These are phyloP conservation scores for Smittia sp. DNA, from an alignment of 2,888 invertebrate genomes.

Conservation along the genomic window DNA sequence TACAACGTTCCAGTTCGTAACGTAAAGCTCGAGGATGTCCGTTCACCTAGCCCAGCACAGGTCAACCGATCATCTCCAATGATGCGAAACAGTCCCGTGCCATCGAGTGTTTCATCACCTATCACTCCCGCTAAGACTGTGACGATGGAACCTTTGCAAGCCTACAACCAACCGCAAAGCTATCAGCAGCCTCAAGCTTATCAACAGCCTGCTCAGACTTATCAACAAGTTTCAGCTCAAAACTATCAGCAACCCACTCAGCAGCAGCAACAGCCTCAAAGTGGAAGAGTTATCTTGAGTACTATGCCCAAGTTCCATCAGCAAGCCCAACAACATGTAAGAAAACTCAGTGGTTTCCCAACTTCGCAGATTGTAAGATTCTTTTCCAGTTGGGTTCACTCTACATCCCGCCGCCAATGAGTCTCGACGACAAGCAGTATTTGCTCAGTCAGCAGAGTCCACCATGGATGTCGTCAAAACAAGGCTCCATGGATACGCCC, in stretches of 20 bases:
- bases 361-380: conserved; percentile 43
- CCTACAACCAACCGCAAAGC: conserved; percentile 25
- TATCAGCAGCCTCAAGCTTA: conserved; percentile 42
- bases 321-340: conserved; percentile 45
- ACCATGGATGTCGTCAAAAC: conserved; percentile 45
- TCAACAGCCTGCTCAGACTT: conserved; percentile 42
- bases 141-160: conserved; percentile 43
- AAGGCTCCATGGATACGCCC: conserved; percentile 48
- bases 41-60: conserved; percentile 30
- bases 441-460: conserved; percentile 43
- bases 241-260: conserved; percentile 43
- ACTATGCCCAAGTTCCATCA: conserved; percentile 45
- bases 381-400: conserved; percentile 54
- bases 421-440: conserved; percentile 55
- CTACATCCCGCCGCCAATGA: conserved; percentile 59
- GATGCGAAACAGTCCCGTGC: conserved; percentile 12
- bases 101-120: not conserved
- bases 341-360: conserved; percentile 45
- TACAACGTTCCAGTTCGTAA: conserved; percentile 20
- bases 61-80: conserved; percentile 12
- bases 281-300: conserved; percentile 30
- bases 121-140: conserved; percentile 43
- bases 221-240: conserved; percentile 43
- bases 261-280: conserved; percentile 43
- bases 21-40: conserved; percentile 21